Conservation (phyloP, 2,797 vertebrate genomes). For the Pipistrellus pipistrellus region DNA sequence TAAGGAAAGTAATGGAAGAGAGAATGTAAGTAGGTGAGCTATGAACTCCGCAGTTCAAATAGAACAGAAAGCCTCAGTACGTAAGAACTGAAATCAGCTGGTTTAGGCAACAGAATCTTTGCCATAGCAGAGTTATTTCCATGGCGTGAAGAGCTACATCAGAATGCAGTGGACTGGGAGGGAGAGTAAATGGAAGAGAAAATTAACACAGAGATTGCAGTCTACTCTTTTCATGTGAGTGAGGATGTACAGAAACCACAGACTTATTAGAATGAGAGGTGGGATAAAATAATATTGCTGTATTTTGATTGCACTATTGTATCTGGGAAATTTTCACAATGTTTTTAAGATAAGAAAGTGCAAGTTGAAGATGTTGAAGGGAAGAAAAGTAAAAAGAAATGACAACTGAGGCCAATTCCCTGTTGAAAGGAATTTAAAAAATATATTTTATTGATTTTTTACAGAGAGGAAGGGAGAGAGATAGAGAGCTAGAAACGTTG, state of each 20-base stretch:
- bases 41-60: neutral
- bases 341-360: neutral
- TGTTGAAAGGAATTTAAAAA: neutral
- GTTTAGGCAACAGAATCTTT: neutral
- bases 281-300: neutral
- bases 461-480: no score
- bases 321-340: neutral
- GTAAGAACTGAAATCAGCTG: neutral
- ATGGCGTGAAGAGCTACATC: neutral
- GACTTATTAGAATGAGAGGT: neutral
- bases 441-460: no score
- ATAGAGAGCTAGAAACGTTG: no score
- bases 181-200: conserved; percentile 18
- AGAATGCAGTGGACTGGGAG: neutral
- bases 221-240: neutral
- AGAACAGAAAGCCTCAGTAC: neutral
- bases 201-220: neutral
- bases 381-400: neutral
- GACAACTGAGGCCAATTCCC: neutral
- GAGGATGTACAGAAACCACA: neutral
- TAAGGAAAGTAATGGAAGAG: neutral
- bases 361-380: neutral
- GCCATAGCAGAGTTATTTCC: neutral
- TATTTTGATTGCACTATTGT: neutral
- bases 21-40: neutral